Evolutionary conservation across 2,888 invertebrate species (phyloP), one percentile per base, ranked within the genome.

Genomic region (Biston stratarius): DNA sequence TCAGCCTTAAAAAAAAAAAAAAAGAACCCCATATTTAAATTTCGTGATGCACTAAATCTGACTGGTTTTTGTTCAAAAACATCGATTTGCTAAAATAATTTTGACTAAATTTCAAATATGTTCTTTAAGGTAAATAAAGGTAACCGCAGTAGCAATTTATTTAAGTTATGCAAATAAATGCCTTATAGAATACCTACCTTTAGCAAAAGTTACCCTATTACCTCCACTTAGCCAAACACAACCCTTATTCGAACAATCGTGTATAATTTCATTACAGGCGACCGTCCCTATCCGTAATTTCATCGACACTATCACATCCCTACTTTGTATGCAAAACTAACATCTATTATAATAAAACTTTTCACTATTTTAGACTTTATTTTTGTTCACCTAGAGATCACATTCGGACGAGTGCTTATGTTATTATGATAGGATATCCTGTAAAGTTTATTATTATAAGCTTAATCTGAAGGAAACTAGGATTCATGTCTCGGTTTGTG

Each of bases 251-350:
- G 80, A 80, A 78, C 79, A 85, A 87, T 88, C 85, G 86, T 62
- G 67, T 76, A 77, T 74, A 73, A 75, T 80, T 82, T 80, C 79
- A 83, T 82, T 80, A 82, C 83, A 77, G 80, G 78, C 51, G 53
- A 51, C 52, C 68, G 51, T 63, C 58, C 61, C 64, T 67, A 71
- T 71, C 71, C 68, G 66, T 71, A 65, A 66, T 70, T 67, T 74
- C 74, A 79, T 77, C 75, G 73, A 62, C 61, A 66, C 69, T 71
- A 67, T 74, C 78, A 80, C 83, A 79, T 78, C 79, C 78, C 76
- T 81, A 80, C 84, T 81, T 78, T 82, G 82, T 80, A 81, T 83
- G 83, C 84, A 81, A 82, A 84, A 86, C 84, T 83, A 85, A 86
- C 81, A 81, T 67, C 72, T 69, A 76, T 71, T 53, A 69, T 45